A percentile compares a stretch with the other conserved stretches of the same genome.
Evolutionary conservation across 2,797 vertebrate genomes (phyloP).

Genomic region (Betta splendens): DNA sequence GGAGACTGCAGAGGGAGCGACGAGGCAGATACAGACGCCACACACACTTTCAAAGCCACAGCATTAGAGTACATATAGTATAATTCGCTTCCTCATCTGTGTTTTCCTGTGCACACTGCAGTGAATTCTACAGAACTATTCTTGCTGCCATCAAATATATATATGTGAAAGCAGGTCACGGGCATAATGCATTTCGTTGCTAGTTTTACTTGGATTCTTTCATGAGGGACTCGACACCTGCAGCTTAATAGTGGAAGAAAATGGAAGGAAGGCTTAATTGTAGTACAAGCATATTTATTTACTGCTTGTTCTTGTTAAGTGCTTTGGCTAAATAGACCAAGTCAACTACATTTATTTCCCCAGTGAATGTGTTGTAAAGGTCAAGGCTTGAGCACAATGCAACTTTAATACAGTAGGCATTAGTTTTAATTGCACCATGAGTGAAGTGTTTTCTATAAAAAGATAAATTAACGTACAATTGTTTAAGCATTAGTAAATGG

Average conservation of each 20-base stretch:
- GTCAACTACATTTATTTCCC: slow-evolving; percentile 47
- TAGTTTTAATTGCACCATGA: slow-evolving; percentile 37
- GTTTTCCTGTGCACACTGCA: slow-evolving; percentile 13
- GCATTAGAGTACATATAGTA: slow-evolving; percentile 1
- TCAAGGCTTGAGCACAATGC: slow-evolving; percentile 41
- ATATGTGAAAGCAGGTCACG: slow-evolving; percentile 26
- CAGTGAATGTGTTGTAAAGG: slow-evolving; percentile 52
- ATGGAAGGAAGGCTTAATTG: slow-evolving; percentile 46
- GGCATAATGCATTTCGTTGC: slow-evolving; percentile 8
- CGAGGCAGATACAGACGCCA: neutral
- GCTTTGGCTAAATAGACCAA: slow-evolving; percentile 43
- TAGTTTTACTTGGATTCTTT: slow-evolving; percentile 23
- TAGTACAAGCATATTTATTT: slow-evolving; percentile 51
- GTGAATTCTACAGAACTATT: too few relatives aligned
- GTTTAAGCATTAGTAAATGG: neutral
- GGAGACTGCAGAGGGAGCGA: slow-evolving; percentile 2
- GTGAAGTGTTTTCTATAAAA: slow-evolving; percentile 4
- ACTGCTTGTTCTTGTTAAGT: slow-evolving; percentile 38
- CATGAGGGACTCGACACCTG: slow-evolving; percentile 20
- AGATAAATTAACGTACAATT: slow-evolving; percentile 24
- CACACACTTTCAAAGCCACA: slow-evolving; percentile 12
- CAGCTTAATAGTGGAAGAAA: slow-evolving; percentile 32
- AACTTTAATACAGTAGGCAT: slow-evolving; percentile 41
- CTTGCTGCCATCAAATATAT: too few relatives aligned
- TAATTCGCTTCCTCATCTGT: neutral